Evolutionary conservation across 2,888 invertebrate species (phyloP), one percentile per base, ranked within the genome.

Genomic region (Byasa hedistus): DNA sequence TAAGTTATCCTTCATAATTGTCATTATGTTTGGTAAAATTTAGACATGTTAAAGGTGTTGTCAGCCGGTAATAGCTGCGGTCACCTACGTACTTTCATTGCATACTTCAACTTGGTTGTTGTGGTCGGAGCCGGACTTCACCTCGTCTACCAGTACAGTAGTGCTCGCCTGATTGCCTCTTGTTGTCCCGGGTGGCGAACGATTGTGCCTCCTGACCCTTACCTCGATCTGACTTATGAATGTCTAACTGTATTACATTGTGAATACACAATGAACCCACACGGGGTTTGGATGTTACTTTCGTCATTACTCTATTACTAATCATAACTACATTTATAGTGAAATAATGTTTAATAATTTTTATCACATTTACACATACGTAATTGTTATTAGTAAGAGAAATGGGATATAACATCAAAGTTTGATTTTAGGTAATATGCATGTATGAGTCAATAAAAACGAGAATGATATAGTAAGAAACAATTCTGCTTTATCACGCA

Each of bases 141-240:
- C 73, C 64, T 69, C 57, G 65, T 64, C 44, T 24, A 59, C 64
- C 56, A 61, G 62, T 44, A 36, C 56, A 27, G 55, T 52, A 57
- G 58, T 61, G 60, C 36, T 23, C 32, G 63, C 62, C 72, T 73
- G 74, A 75, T 78, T 75, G 73, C 71, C 72, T 68, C 69, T 71
- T 75, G 70, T 74, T 75, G 71, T 73, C 70, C 72, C 71, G 74
- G 72, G 72, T 74, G 70, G 71, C 63, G 67, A 54, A 22, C 64
- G 39, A 68, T 67, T 69, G 67, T 68, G 64, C 51, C 62, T 69
- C 65, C 52, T 68, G 72, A 48, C 48, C 70, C 63, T 66, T 60
- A 61, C 66, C 63, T 23, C 44, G 39, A 36, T 57, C 36, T 54
- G 15, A 21, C 24, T 56, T 58, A 27, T 61, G 57, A 61, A 66